Conservation (phyloP, 2,113 vertebrate species). For the Thamnaconus septentrionalis region DNA sequence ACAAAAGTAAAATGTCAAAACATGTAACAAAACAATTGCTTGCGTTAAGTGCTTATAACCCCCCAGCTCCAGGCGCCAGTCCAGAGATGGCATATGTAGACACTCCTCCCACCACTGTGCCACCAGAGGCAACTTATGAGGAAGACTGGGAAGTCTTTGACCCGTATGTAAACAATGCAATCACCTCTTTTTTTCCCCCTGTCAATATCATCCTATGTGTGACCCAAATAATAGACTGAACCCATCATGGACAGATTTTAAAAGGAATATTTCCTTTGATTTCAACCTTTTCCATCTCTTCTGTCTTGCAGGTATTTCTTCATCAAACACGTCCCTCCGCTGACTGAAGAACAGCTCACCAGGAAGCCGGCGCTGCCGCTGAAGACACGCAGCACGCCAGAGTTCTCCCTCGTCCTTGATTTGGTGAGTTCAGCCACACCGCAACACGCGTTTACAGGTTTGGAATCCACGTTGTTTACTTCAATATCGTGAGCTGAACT, state of each 20-base stretch:
- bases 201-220: too few species aligned
- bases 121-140: constrained; percentile 92
- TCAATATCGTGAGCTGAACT: too few species aligned
- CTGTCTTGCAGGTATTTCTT: constrained; percentile 89
- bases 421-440: constrained; percentile 77
- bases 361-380: constrained; percentile 95
- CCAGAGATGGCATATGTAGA: constrained; percentile 88
- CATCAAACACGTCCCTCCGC: constrained; percentile 97
- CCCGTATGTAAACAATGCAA: constrained; percentile 82
- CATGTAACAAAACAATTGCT: too few species aligned
- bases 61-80: constrained; percentile 84
- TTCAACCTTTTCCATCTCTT: neutral
- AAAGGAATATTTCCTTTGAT: neutral
- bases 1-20: too few species aligned
- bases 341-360: constrained; percentile 97
- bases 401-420: constrained; percentile 96
- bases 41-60: too few species aligned
- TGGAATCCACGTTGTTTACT: too few species aligned
- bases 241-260: too few species aligned
- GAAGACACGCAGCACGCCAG: constrained; percentile 98
- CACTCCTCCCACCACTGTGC: constrained; percentile 76
- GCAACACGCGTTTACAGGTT: too few species aligned
- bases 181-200: too few species aligned
- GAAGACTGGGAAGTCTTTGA: constrained; percentile 99
- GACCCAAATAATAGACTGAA: too few species aligned